Evolutionary conservation across 2,888 invertebrate species (phyloP).

Genomic region (Cheilosia variabilis): DNA sequence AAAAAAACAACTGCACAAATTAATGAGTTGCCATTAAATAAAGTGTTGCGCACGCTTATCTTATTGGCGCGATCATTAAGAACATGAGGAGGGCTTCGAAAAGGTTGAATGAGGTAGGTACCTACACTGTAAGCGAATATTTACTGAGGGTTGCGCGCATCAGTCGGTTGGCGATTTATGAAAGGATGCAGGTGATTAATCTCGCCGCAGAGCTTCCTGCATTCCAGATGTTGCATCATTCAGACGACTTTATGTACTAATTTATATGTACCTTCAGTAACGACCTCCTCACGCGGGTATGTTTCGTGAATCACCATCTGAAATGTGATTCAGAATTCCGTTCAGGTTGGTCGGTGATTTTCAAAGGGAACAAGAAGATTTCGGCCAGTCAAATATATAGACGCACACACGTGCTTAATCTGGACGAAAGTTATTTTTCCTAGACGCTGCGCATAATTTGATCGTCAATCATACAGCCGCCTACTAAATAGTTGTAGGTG

Average conservation of each 20-base stretch:
- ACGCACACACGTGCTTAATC: conserved; percentile 14
- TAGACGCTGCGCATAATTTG: conserved; percentile 5
- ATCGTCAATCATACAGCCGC: neutral
- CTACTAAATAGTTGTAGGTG: neutral
- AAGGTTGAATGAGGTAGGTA: conserved; percentile 35
- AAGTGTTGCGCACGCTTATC: conserved; percentile 63
- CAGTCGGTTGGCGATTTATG: conserved; percentile 51
- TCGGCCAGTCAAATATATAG: neutral
- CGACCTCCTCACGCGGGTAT: conserved; percentile 1
- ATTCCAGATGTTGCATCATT: conserved; percentile 74
- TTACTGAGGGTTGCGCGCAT: neutral
- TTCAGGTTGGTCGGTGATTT: conserved; percentile 2
- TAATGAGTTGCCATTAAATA: conserved; percentile 69
- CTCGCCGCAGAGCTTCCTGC: conserved; percentile 62
- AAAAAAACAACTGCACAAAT: conserved; percentile 10
- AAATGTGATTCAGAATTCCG: conserved; percentile 31
- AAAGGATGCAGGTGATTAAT: conserved; percentile 70
- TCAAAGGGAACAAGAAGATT: neutral
- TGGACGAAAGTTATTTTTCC: neutral
- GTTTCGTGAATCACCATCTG: conserved; percentile 51
- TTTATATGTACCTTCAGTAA: conserved; percentile 11
- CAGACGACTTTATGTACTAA: conserved; percentile 50
- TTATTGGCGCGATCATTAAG: conserved; percentile 49
- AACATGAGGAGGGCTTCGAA: conserved; percentile 14
- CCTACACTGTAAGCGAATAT: neutral